phyloP scores from a whole-genome alignment of 2,113 vertebrate genomes.

The Scytalopus superciliaris region DNA sequence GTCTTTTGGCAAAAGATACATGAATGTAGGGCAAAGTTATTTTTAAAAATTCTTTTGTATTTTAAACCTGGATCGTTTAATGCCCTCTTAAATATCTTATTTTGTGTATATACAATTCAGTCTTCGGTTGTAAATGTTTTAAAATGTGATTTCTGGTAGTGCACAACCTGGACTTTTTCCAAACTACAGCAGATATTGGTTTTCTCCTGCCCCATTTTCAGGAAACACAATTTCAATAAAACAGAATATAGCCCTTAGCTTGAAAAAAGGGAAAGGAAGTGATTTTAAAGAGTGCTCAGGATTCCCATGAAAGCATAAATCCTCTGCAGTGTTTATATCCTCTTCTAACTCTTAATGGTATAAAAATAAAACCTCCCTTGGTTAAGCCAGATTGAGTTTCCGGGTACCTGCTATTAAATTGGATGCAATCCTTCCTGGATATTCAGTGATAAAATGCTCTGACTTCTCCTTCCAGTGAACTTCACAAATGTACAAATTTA shows the following conservation, averaged over 20 bases:
- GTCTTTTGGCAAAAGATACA: not conserved
- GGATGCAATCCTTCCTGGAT: not conserved
- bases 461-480: not conserved
- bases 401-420: not conserved
- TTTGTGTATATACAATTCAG: not conserved
- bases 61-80: constrained; percentile 48
- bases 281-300: constrained; percentile 30
- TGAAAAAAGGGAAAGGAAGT: not conserved
- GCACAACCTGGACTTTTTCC: not conserved
- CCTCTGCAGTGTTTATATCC: constrained; percentile 16
- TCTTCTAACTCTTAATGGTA: constrained; percentile 14
- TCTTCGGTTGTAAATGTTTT: not conserved
- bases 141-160: not conserved
- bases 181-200: not conserved
- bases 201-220: constrained; percentile 1
- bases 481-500: not conserved
- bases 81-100: not conserved
- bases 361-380: not conserved
- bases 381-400: constrained; percentile 1
- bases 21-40: not conserved
- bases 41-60: not conserved
- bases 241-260: not conserved
- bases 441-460: not conserved
- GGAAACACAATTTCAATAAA: not conserved
- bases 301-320: constrained; percentile 24